phyloP scores from a whole-genome alignment of 2,113 vertebrate species.

The Stictonetta naevosa region DNA sequence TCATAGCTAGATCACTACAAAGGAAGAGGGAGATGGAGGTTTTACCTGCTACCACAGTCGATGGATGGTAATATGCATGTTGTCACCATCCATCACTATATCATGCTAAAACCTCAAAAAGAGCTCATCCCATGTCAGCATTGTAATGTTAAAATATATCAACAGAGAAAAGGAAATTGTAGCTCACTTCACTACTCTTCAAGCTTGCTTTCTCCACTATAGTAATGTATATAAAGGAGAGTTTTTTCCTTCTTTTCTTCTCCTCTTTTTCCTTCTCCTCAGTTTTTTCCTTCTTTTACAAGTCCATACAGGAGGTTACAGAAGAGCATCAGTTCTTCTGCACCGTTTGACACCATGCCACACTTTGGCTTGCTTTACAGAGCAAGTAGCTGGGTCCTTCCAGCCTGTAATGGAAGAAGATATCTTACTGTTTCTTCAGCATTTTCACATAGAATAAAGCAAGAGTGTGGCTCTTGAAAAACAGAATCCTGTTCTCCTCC shows the following conservation, averaged over 20 bases:
- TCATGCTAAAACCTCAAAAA: background rate
- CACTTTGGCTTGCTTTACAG: background rate
- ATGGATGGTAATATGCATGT: background rate
- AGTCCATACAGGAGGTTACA: background rate
- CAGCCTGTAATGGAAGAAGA: background rate
- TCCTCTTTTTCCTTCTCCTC: too few relatives aligned
- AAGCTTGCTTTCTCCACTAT: background rate
- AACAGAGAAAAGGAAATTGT: background rate
- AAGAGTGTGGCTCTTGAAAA: background rate
- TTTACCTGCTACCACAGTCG: background rate
- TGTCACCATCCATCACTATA: background rate
- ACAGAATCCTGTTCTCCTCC: background rate
- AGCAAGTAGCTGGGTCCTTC: background rate
- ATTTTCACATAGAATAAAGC: background rate
- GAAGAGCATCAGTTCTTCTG: background rate
- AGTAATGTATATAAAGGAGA: background rate
- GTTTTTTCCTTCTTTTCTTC: background rate
- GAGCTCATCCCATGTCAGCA: background rate
- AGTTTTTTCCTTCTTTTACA: background rate
- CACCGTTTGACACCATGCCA: background rate
- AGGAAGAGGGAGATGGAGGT: background rate
- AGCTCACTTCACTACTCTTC: background rate
- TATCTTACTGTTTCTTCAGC: fast-evolving
- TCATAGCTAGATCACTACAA: background rate
- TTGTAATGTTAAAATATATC: background rate